Evolutionary conservation across 1,140 invertebrate species (phyloP).

Genomic region (Trichogramma pretiosum): DNA sequence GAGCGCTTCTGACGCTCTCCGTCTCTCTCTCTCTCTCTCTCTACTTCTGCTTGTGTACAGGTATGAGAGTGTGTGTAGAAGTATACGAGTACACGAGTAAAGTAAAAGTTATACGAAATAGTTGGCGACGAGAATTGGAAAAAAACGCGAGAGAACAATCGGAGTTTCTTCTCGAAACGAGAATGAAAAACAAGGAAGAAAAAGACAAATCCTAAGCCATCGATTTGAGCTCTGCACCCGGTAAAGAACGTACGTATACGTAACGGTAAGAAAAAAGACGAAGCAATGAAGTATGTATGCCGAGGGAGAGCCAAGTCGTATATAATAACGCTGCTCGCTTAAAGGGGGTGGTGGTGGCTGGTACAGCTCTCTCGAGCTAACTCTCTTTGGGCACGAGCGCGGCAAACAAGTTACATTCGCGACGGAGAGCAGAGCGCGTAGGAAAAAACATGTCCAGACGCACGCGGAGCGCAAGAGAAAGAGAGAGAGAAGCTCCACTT

Average conservation of each 20-base stretch:
- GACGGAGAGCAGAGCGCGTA: constrained; percentile 5
- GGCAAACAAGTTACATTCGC: constrained; percentile 13
- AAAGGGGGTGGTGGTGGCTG: too few relatives aligned
- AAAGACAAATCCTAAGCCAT: background rate
- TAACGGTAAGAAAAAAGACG: too few relatives aligned
- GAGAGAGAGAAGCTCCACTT: constrained; percentile 36
- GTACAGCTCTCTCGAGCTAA: too few relatives aligned
- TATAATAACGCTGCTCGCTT: too few relatives aligned
- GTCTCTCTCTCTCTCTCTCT: constrained; percentile 15
- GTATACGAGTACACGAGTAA: background rate
- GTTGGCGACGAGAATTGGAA: too few relatives aligned
- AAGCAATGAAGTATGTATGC: too few relatives aligned
- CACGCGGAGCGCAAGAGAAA: background rate
- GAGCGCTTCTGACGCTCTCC: constrained; percentile 20
- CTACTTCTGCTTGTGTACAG: background rate
- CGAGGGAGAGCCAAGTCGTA: too few relatives aligned
- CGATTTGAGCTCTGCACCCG: too few relatives aligned
- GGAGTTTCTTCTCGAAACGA: too few relatives aligned
- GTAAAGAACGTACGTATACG: too few relatives aligned
- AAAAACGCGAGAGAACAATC: too few relatives aligned
- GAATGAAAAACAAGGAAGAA: constrained; percentile 5
- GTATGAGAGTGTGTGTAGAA: background rate
- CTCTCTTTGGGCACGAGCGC: background rate
- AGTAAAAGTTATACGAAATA: background rate
- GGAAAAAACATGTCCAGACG: background rate